Evolutionary conservation across 2,797 vertebrate species (phyloP).

Genomic region (Bradypus variegatus): DNA sequence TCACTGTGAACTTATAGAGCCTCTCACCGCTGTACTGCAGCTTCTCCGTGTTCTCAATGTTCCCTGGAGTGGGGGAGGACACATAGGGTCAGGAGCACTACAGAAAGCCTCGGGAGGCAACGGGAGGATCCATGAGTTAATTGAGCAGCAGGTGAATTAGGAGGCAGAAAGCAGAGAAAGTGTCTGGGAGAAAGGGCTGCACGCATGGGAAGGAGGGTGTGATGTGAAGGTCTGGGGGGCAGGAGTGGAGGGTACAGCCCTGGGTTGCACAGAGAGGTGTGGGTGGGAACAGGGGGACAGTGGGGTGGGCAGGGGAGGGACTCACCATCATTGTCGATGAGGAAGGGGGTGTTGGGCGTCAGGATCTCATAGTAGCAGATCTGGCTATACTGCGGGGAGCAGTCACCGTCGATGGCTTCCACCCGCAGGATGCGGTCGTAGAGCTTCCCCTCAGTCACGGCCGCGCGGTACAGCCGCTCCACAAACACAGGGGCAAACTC

Average conservation of each 20-base stretch:
- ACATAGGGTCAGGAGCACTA: not conserved
- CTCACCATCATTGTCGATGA: slow-evolving; percentile 96
- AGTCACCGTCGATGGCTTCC: slow-evolving; percentile 97
- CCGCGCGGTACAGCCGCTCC: slow-evolving; percentile 89
- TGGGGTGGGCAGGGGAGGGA: not conserved
- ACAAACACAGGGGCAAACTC: slow-evolving; percentile 98
- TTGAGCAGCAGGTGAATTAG: not conserved
- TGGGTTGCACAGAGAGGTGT: not conserved
- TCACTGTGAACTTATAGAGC: slow-evolving; percentile 94
- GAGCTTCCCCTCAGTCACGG: slow-evolving; percentile 91
- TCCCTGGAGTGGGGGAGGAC: slow-evolving; percentile 75
- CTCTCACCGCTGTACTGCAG: slow-evolving; percentile 90
- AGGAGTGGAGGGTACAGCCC: not conserved
- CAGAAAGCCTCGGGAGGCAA: not conserved
- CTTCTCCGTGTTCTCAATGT: slow-evolving; percentile 97
- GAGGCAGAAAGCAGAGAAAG: not conserved
- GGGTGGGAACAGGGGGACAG: not conserved
- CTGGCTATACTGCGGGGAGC: slow-evolving; percentile 98
- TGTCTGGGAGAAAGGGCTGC: not conserved
- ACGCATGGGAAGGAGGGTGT: not conserved
- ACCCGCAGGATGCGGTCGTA: slow-evolving; percentile 92
- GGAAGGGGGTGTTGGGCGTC: slow-evolving; percentile 95
- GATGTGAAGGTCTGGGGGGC: not conserved
- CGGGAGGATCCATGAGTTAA: not conserved
- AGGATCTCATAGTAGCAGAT: slow-evolving; percentile 99